Base-by-base conservation (phyloP, 2,797 vertebrate genomes). In the Perodicticus potto region DNA sequence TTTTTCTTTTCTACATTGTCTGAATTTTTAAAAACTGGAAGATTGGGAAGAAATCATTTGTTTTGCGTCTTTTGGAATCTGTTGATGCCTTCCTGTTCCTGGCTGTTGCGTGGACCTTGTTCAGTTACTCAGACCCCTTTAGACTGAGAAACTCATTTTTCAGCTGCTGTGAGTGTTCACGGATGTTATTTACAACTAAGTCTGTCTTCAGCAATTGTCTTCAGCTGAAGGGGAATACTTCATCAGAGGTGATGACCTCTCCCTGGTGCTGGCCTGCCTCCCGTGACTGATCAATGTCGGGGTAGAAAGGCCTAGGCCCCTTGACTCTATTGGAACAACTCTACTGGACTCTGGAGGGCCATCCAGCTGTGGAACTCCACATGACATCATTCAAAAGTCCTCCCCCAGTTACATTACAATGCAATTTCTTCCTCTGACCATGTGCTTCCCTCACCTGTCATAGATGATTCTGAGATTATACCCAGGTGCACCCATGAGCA, bases 1-100 rank as follows among this genome's bases (percentile, higher is more conserved):
- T 72, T 84, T 83, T 57, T 70, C 34, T 84, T 57, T 12, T 69
- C 29, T 59, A 37, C 53, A 40, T 4, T 76, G n/a, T 87, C 59
- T 95, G 27, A 87, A 63, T 72, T 82, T 85, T 69, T 22, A 77
- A 74, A 93, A 83, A 57, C 2, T 23, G 22, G 55, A 93, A 88
- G 65, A 80, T 29, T 73, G 20, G 93, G 29, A 69, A 61, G 11
- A 72, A 65, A 67, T 16, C n/a, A 81, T 84, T 91, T 45, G 23
- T 77, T 84, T 89, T 45, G 23, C 23, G 81, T 82, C 72, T 85
- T 90, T 77, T 82, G 77, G n/a, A 88, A 61, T 76, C 29, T 43
- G 22, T 40, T 40, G 17, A 74, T 84, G 25, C 1, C 19, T 93
- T 89, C 74, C n/a, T 19, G 14, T 70, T 73, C 53, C 8, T 45